phyloP scores from a whole-genome alignment of 2,797 vertebrate genomes.

The Xenops minutus region DNA sequence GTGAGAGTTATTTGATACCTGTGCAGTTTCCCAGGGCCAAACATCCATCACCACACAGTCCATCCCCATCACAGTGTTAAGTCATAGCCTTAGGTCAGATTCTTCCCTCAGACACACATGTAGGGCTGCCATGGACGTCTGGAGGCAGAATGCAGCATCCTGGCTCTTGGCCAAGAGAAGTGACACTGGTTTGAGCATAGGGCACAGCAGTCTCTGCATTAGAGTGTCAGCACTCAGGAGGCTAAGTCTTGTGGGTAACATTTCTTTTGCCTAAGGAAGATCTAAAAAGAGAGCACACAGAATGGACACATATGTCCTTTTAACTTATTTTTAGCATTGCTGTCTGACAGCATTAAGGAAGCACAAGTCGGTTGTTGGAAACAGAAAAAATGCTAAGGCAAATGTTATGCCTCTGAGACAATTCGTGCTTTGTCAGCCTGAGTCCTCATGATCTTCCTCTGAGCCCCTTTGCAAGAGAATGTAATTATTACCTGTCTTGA shows the following conservation, averaged over 20 bases:
- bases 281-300: neutral
- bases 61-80: neutral
- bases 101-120: neutral
- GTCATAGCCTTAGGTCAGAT: neutral
- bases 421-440: conserved; percentile 42
- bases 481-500: neutral
- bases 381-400: neutral
- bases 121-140: neutral
- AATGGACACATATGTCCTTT: neutral
- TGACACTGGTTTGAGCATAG: neutral
- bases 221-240: neutral
- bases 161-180: neutral
- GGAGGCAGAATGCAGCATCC: neutral
- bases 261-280: neutral
- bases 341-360: conserved; percentile 10
- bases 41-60: neutral
- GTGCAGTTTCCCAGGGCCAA: neutral
- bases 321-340: neutral
- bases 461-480: neutral
- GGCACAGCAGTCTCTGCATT: neutral
- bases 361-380: neutral
- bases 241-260: neutral
- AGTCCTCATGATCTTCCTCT: neutral
- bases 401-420: neutral
- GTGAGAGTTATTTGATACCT: neutral